Base-by-base conservation (phyloP, 2,797 vertebrate species). In the Arnoldichthys spilopterus region DNA sequence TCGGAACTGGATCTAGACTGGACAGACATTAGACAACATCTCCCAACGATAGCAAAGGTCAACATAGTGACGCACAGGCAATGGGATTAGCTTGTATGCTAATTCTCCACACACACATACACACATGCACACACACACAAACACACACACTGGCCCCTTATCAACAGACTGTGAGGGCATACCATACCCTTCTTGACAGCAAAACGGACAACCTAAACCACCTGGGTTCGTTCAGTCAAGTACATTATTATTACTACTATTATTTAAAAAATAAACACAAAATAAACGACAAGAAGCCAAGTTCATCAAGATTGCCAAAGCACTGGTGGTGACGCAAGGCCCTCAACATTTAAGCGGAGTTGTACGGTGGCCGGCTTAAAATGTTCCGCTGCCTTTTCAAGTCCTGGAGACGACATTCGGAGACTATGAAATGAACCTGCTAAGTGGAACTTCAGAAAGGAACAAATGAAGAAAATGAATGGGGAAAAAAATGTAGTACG, bases 181-280 rank as follows among this genome's bases (percentile, higher is more conserved):
- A 84, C 80, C 58, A 82, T 70, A 82, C 72, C 69, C 77, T 79
- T 47, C 47, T 78, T 75, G 88, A 89, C 87, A 90, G 87, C 85
- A 87, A 87, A 90, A 92, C 80, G 87, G 82, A 90, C 87, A 81
- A 87, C 87, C 86, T 83, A 88, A 87, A 89, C 89, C 86, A 20
- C 78, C 40, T 77, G 85, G 86, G 88, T 89, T 92, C 85, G 81
- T 92, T 93, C 92, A 94, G 91, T 94, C 91, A 88, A 89, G 91
- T 86, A 90, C 88, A 91, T 90, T 84, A 89, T 87, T 87, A 86
- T 87, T 58, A 83, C 69, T 70, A 83, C 22, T 79, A 53, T 26
- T 66, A 16, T 77, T 84, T 81, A 88, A 90, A 51, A 90, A 89
- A 83, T 84, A 87, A 15, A n/a, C 54, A 64, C 28, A 74, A 30